Percentiles rank a stretch among this genome's conserved stretches.
These are phyloP conservation scores for Limnephilus auricula DNA, from an alignment of 2,888 invertebrate species.

Conservation along the genomic window DNA sequence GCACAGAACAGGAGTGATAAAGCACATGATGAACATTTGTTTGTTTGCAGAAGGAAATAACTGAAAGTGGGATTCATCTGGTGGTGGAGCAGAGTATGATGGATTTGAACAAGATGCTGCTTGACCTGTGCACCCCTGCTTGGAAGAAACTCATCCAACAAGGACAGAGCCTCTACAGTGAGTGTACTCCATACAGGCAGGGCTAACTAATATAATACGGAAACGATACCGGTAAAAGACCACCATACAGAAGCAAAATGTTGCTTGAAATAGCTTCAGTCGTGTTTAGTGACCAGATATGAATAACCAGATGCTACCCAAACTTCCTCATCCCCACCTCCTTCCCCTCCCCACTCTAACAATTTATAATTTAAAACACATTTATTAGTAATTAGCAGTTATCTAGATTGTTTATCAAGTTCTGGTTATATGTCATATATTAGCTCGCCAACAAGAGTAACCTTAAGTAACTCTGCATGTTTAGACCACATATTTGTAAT, in stretches of 20 bases:
- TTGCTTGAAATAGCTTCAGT: background rate
- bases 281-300: too few relatives aligned
- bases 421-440: too few relatives aligned
- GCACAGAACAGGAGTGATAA: too few relatives aligned
- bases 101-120: slow-evolving; percentile 24
- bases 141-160: slow-evolving; percentile 33
- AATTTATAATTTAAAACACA: too few relatives aligned
- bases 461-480: too few relatives aligned
- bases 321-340: background rate
- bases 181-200: slow-evolving; percentile 5
- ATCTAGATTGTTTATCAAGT: too few relatives aligned
- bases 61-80: background rate
- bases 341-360: background rate
- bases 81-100: slow-evolving; percentile 16
- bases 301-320: too few relatives aligned
- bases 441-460: too few relatives aligned
- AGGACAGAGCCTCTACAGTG: slow-evolving; percentile 5
- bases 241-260: background rate
- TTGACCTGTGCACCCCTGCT: background rate
- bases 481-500: too few relatives aligned
- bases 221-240: background rate
- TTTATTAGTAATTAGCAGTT: too few relatives aligned
- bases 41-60: slow-evolving; percentile 4
- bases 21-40: background rate
- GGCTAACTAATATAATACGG: background rate